Evolutionary conservation across 1,140 invertebrate genomes (phyloP), one percentile per base, ranked within the genome.

Genomic region (Pectinophora gossypiella): DNA sequence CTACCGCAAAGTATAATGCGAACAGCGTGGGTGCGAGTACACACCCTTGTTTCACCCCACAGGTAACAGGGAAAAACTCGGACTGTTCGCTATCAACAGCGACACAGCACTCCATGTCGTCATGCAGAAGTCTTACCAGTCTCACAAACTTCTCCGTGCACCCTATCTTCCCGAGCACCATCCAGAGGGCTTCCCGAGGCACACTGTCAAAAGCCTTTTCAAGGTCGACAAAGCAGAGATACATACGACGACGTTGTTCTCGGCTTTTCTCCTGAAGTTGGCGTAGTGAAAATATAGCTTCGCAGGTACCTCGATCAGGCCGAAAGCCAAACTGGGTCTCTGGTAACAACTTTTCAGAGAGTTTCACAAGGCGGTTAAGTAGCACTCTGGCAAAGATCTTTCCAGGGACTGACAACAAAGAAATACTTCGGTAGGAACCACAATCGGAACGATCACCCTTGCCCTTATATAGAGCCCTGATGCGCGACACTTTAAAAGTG

Each of bases 331-430:
- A 43, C 19, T 19, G 19, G 15, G 40, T 43, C 16, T 51, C 36
- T 7, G 51, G 51, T 22, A 53, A 15, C 0, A 53, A 2, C 13
- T 19, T 38, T 36, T 53, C 51, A 16, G 51, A 53, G 1, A 51
- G 1, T 13, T 20, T 18, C 19, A 20, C 19, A 1, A 46, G 22
- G 23, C 42, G 22, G 32, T 45, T 53, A 7, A 46, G 19, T 20
- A 53, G 43, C 0, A 53, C 19, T 53, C 19, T 45, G 43, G 51
- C 51, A 38, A 46, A 53, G 13, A 46, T 27, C 16, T 53, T 53
- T 27, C 51, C 51, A 19, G 19, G 10, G 15, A 43, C 40, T 18
- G 51, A 46, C 1, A 45, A 15, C 3, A 53, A 19, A 0, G 49
- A 43, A 6, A 51, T 51, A 3, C 49, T 21, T 1, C 51, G 43